These are phyloP conservation scores for Rhinophrynus dorsalis DNA, from an alignment of 2,797 vertebrate species.

Conservation along the genomic window DNA sequence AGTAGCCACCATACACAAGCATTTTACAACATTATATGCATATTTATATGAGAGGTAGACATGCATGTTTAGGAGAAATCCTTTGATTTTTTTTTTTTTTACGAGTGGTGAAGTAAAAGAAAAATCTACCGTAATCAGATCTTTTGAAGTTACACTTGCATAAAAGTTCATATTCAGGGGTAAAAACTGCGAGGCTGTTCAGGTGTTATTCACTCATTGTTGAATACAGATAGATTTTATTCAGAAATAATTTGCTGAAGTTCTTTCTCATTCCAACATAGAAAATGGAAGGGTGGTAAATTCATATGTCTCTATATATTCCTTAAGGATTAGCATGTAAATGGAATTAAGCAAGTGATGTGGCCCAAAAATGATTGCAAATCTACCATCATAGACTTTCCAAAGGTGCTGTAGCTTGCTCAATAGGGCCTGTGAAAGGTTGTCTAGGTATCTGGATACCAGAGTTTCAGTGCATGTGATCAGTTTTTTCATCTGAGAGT, in stretches of 20 bases:
- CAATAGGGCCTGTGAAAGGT: not conserved
- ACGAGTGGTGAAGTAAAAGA: too few species aligned
- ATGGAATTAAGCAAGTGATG: not conserved
- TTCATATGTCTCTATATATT: not conserved
- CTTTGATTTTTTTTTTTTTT: too few species aligned
- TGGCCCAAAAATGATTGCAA: not conserved
- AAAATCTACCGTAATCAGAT: too few species aligned
- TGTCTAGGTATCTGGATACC: not conserved
- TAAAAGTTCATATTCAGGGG: not conserved
- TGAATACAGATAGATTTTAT: not conserved
- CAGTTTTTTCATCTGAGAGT: not conserved
- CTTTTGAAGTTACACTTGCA: not conserved
- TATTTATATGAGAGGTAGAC: too few species aligned
- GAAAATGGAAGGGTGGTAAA: conserved; percentile 2
- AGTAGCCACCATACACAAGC: too few species aligned
- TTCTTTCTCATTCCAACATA: not conserved
- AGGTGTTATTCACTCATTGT: not conserved
- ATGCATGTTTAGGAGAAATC: too few species aligned
- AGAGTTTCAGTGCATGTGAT: not conserved
- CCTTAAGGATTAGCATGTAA: not conserved
- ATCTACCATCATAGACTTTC: not conserved
- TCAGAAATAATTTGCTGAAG: not conserved
- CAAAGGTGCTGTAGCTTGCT: not conserved
- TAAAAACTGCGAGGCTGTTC: not conserved
- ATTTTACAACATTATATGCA: too few species aligned